These are phyloP conservation scores for Phoronis australis DNA, from an alignment of 2,888 invertebrate genomes.

Conservation along the genomic window DNA sequence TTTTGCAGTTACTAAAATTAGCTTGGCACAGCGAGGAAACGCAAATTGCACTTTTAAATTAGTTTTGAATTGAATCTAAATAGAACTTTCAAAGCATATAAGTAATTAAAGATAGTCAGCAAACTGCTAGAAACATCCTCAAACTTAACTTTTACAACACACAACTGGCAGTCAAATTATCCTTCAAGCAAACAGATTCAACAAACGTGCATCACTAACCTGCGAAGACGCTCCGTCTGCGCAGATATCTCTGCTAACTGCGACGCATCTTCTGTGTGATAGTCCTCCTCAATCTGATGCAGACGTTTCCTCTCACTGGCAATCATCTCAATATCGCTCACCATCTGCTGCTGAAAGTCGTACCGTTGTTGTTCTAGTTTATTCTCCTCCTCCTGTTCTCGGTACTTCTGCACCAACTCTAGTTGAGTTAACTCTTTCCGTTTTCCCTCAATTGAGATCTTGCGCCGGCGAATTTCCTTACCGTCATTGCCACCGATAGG, in stretches of 20 bases:
- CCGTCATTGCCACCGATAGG: conserved; percentile 12
- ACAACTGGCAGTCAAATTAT: too few species aligned
- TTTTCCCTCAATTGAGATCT: conserved; percentile 24
- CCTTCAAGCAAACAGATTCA: too few species aligned
- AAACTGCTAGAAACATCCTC: too few species aligned
- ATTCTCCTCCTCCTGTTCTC: conserved; percentile 22
- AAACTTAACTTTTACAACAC: too few species aligned
- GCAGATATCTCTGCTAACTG: conserved; percentile 3
- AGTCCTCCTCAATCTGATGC: conserved; percentile 21
- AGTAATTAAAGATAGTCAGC: too few species aligned
- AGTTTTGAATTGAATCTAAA: too few species aligned
- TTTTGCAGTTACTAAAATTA: too few species aligned
- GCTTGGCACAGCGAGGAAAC: too few species aligned
- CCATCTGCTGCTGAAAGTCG: conserved; percentile 25
- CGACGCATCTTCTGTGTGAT: conserved; percentile 18
- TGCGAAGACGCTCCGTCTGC: too few species aligned
- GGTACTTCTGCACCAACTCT: conserved; percentile 21
- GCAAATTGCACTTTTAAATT: too few species aligned
- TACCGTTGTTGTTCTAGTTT: conserved; percentile 20
- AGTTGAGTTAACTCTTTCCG: conserved; percentile 22
- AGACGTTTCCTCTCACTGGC: conserved; percentile 16
- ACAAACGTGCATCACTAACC: too few species aligned
- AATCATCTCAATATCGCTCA: conserved; percentile 19
- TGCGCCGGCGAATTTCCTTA: conserved; percentile 17
- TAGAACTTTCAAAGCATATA: too few species aligned